phyloP scores from a whole-genome alignment of 1,140 invertebrate species.

The Anoplophora glabripennis region DNA sequence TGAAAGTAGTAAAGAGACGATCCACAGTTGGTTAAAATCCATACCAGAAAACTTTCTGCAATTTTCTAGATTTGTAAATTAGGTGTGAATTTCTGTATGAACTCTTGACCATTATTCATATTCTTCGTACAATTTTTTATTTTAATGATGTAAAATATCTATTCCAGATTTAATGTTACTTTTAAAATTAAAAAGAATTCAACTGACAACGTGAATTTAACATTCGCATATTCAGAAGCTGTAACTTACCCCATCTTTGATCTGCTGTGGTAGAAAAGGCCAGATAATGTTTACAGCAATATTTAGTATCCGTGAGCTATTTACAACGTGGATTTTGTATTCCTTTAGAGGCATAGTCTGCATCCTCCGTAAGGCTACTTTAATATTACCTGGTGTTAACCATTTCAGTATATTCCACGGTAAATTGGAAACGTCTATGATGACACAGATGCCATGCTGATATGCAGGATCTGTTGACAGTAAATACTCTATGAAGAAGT shows the following conservation, averaged over 20 bases:
- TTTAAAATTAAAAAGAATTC: not conserved
- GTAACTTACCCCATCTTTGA: conserved; percentile 38
- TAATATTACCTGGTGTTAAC: conserved; percentile 45
- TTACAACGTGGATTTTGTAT: conserved; percentile 39
- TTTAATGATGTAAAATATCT: not conserved
- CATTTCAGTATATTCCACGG: conserved; percentile 43
- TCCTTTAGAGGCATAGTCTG: conserved; percentile 39
- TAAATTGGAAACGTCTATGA: conserved; percentile 44
- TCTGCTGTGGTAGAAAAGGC: conserved; percentile 39
- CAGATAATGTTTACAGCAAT: conserved; percentile 34
- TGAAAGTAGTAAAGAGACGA: too few relatives aligned
- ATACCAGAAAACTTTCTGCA: too few relatives aligned
- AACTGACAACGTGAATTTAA: not conserved
- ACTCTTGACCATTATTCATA: too few relatives aligned
- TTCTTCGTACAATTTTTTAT: not conserved
- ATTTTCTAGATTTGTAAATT: too few relatives aligned
- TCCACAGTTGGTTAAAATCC: too few relatives aligned
- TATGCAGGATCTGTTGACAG: conserved; percentile 22
- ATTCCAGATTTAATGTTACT: not conserved
- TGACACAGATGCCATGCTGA: conserved; percentile 38
- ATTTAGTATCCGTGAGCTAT: conserved; percentile 31
- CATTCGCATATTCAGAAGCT: not conserved
- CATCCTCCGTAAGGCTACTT: conserved; percentile 37
- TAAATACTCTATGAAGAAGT: conserved; percentile 22
- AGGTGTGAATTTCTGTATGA: too few relatives aligned